Base-by-base conservation (phyloP, 2,113 vertebrate genomes). In the Tetrao urogallus region DNA sequence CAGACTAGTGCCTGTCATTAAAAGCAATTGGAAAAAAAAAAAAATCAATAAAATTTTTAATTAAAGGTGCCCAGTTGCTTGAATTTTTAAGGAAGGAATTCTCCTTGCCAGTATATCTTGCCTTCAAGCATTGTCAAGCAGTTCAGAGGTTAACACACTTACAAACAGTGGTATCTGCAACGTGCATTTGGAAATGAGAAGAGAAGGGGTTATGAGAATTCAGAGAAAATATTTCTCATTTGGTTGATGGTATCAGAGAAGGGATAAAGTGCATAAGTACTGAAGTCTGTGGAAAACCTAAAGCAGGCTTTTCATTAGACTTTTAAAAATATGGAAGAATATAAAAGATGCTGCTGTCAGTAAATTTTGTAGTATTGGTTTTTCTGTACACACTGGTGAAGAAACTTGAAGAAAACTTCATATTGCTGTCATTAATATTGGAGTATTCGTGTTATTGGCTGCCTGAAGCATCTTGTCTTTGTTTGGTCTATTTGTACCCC, bases 31-130 rank as follows among this genome's bases (percentile, higher is more conserved):
- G 78, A 86, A 80, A 95, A 97, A 45, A 43, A 74, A 87, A 82
- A 95, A 98, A 98, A 98, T 98, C 98, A 97, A 98, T 98, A 97
- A 57, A 34, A 92, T 96, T 98, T 98, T 98, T 98, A 98, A 98
- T 98, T 98, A 98, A 98, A 97, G 94, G 87, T 97, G 88, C 90
- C 84, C 93, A 91, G 73, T 92, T 97, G 65, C 40, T 32, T 76
- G 64, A 88, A 96, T 96, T 96, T 92, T 78, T 93, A 97, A 95
- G 96, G 94, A 94, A 96, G 92, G 60, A 93, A 90, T 97, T 97
- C 95, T 97, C 93, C 93, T 95, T 97, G 95, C 96, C 94, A 73
- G 91, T 91, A 89, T 82, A 92, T 87, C 92, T 96, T 93, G 90
- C 94, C 92, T 97, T 97, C 91, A 89, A 95, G 94, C 65, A 76